Base-by-base conservation (phyloP, 2,113 vertebrate genomes). In the Accipiter virgatus region DNA sequence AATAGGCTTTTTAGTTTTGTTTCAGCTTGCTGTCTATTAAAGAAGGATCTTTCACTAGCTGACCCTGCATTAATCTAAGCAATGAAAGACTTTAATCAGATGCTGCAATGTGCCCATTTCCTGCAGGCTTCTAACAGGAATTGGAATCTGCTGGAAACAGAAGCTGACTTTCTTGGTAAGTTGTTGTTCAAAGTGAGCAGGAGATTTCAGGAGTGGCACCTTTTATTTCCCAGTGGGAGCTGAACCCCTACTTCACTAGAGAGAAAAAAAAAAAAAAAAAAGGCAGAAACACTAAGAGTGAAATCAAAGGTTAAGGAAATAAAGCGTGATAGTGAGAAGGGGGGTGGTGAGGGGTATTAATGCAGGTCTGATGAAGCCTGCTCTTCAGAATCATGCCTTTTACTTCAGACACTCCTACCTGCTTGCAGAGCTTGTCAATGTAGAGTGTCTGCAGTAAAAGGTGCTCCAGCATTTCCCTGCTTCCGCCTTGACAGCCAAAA, bases 21-120 rank as follows among this genome's bases (percentile, higher is more conserved):
- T 94, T 90, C 72, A 81, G 72, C 56, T 93, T 92, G 63, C 72
- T 92, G 88, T 88, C 61, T 94, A 29, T 91, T 95, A 85, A 87
- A 93, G 81, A 73, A 93, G 90, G 83, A 59, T 86, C 93, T 93
- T 95, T 88, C 56, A 43, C 72, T 61, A 92, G 82, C 88, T 92
- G 90, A 95, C 90, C 80, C 56, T 88, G 32, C 56, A 63, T 92
- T 97, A 96, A 90, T 97, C 80, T 86, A 59, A 92, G 61, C 48
- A 93, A 88, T 86, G 90, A 95, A 95, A 95, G 80, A 52, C 92
- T 92, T 94, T 86, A 97, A 95, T 96, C 94, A 96, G 88, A 91
- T 92, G 81, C 77, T 95, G 92, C 91, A 88, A 72, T 79, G 86
- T 94, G 77, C 94, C 91, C 48, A 48, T 97, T 95, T 97, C 92